Conservation (phyloP, 2,888 invertebrate species). For the Sesia apiformis region DNA sequence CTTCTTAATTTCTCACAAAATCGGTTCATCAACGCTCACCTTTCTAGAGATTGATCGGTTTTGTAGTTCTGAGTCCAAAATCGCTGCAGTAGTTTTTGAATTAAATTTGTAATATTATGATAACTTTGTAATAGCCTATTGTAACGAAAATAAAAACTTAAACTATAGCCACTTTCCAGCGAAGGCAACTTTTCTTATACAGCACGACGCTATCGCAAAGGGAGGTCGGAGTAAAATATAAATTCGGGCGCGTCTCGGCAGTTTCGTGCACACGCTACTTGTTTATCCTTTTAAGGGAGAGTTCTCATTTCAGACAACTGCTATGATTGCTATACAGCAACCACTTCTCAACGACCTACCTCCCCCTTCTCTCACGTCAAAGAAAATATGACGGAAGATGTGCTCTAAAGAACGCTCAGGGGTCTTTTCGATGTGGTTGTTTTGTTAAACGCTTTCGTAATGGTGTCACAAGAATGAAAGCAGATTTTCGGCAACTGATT, state of each 20-base stretch:
- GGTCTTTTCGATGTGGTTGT: conserved; percentile 32
- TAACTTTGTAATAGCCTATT: too few relatives aligned
- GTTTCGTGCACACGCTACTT: conserved; percentile 71
- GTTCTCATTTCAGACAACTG: conserved; percentile 68
- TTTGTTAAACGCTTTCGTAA: conserved; percentile 44
- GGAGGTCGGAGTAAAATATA: conserved; percentile 62
- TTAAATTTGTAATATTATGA: too few relatives aligned
- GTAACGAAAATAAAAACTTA: too few relatives aligned
- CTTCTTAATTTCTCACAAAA: too few relatives aligned
- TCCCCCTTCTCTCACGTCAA: conserved; percentile 12
- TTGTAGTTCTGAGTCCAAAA: too few relatives aligned
- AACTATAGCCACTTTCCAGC: too few relatives aligned
- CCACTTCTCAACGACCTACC: conserved; percentile 31
- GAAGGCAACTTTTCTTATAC: too few relatives aligned
- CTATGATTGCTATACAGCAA: conserved; percentile 66
- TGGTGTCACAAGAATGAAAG: conserved; percentile 39
- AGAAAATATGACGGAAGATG: conserved; percentile 9
- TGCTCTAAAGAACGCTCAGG: conserved; percentile 16
- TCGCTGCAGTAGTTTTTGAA: too few relatives aligned
- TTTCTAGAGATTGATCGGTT: too few relatives aligned
- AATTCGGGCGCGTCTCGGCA: conserved; percentile 60
- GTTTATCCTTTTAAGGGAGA: conserved; percentile 71
- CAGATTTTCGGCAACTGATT: conserved; percentile 53
- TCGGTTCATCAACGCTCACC: too few relatives aligned
- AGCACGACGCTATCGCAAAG: conserved; percentile 31